Base-by-base conservation (phyloP, 2,797 vertebrate species). In the Coregonus suidteri region DNA sequence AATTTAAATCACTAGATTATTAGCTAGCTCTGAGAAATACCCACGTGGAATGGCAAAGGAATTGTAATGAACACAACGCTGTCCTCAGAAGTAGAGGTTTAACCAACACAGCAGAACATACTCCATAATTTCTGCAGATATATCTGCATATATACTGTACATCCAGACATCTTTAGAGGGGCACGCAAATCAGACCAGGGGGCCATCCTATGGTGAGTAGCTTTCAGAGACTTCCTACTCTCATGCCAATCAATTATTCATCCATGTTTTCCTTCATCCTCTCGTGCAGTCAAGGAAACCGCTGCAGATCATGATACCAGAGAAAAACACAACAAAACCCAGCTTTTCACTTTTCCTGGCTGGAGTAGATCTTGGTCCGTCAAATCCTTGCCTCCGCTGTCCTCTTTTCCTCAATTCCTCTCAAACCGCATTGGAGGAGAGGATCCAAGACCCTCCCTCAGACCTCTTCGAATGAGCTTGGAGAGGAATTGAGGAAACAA, bases 221-320 rank as follows among this genome's bases (percentile, higher is more conserved):
- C 76, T 86, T 68, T 41, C 67, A 79, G 59, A 70, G 71, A 68
- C 70, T 47, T 47, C 9, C 41, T 47, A 47, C 41, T 47, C 41
- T 76, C 78, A 83, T 34, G 78, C 77, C 70, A n/a, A 79, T 89
- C 78, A 90, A 88, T 84, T 83, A 90, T 92, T 91, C 78, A 88
- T 83, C 72, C 69, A 79, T 77, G 80, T 87, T 90, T 90, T 84
- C 82, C 73, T 88, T 83, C 79, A 68, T 73, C n/a, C 18, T 81
- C 83, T 87, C 79, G 84, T 69, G 74, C 37, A 83, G 74, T 81
- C 78, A 78, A 93, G 93, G 92, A 94, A 93, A 92, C 92, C 93
- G 90, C 92, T 94, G 91, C 77, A 67, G 78, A 77, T 77, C 77
- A 83, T 75, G 35, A 75, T 13, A 51, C 34, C 14, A 25, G 20